phyloP scores from a whole-genome alignment of 2,113 vertebrate species.

The Cygnus atratus region DNA sequence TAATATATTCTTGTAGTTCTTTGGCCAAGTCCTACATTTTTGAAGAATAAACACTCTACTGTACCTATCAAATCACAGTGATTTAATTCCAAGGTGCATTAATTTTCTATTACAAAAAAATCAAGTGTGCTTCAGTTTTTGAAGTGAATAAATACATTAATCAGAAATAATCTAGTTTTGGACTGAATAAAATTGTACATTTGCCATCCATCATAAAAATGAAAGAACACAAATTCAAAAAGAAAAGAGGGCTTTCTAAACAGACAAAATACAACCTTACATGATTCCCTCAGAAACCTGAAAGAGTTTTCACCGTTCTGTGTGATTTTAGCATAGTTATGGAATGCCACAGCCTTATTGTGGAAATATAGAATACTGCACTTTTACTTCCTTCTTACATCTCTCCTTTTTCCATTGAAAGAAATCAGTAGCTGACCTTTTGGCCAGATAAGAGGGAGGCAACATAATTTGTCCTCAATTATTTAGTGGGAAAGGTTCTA shows the following conservation, averaged over 20 bases:
- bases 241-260: not conserved
- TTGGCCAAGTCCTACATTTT: not conserved
- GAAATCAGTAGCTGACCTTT: not conserved
- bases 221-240: not conserved
- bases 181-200: not conserved
- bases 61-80: not conserved
- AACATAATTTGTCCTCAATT: not conserved
- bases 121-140: not conserved
- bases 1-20: not conserved
- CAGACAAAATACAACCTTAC: not conserved
- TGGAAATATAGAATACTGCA: not conserved
- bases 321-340: not conserved
- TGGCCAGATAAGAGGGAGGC: not conserved
- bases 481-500: not conserved
- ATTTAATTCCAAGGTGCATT: not conserved
- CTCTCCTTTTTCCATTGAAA: not conserved
- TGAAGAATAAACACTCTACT: not conserved
- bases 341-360: not conserved
- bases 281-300: not conserved
- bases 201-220: not conserved
- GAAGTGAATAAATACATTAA: not conserved
- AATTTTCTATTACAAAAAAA: not conserved
- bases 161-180: not conserved
- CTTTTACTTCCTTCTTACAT: not conserved
- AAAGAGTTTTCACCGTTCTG: too few species aligned